Conservation (phyloP, 2,888 invertebrate species). For the Cerastoderma edule region DNA sequence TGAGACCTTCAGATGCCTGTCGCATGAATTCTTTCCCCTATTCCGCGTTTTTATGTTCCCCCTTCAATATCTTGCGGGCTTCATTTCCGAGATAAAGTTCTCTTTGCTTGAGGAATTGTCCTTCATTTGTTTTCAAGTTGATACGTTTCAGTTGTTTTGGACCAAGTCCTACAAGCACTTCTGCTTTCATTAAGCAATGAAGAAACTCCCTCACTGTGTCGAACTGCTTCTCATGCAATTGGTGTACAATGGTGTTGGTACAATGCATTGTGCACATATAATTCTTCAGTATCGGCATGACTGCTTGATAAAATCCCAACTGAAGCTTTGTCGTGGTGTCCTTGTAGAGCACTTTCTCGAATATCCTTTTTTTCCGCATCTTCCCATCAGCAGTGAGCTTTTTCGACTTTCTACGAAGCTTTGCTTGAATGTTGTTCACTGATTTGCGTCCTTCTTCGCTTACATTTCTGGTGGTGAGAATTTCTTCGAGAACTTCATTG, state of each 20-base stretch:
- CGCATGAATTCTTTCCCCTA: neutral
- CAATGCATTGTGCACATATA: constrained; percentile 34
- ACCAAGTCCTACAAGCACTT: neutral
- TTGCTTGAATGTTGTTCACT: no score
- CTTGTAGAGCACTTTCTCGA: neutral
- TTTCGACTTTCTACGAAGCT: no score
- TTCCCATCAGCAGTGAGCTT: neutral
- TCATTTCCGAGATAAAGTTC: neutral
- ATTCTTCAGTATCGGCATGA: constrained; percentile 29
- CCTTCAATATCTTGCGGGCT: neutral
- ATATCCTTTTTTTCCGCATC: neutral
- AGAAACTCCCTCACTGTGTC: neutral
- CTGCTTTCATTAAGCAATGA: neutral
- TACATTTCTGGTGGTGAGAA: neutral
- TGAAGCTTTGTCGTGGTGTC: constrained; percentile 11
- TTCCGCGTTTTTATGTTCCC: neutral
- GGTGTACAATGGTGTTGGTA: constrained; percentile 20
- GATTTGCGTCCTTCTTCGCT: neutral
- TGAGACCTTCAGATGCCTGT: neutral
- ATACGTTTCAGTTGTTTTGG: neutral
- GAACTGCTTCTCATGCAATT: constrained; percentile 30
- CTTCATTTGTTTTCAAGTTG: neutral
- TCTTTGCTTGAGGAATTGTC: neutral
- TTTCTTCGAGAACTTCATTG: neutral
- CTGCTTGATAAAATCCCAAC: constrained; percentile 23